A percentile compares a stretch with the other conserved stretches of the same genome.
phyloP scores from a whole-genome alignment of 1,140 invertebrate species.

The Oppia nitens region DNA sequence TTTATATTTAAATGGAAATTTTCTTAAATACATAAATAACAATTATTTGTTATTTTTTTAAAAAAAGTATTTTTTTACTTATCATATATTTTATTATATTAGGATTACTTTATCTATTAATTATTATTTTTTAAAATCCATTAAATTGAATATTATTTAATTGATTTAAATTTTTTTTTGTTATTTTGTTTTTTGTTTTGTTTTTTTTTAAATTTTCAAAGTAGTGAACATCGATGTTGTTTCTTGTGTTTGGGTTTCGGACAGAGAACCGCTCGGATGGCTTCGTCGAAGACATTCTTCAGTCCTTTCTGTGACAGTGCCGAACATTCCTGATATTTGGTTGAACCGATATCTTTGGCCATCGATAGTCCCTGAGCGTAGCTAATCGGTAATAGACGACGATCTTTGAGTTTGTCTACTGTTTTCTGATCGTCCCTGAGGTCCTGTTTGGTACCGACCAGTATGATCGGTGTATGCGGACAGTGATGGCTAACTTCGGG shows the following conservation, averaged over 20 bases:
- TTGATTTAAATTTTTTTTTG: too few relatives aligned
- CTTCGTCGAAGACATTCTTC: conserved; percentile 69
- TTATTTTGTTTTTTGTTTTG: too few relatives aligned
- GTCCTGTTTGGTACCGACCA: conserved; percentile 52
- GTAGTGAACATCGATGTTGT: conserved; percentile 6
- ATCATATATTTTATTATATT: too few relatives aligned
- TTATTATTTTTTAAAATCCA: too few relatives aligned
- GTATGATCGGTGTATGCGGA: conserved; percentile 41
- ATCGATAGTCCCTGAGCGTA: conserved; percentile 92
- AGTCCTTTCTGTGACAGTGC: conserved; percentile 96
- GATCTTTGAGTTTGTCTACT: conserved; percentile 90
- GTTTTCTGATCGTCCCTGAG: conserved; percentile 94
- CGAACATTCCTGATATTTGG: conserved; percentile 91
- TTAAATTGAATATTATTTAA: too few relatives aligned
- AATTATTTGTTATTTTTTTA: too few relatives aligned
- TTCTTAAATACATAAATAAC: too few relatives aligned
- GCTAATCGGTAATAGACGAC: conserved; percentile 89
- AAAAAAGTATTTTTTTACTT: too few relatives aligned
- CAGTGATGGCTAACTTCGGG: conserved; percentile 47
- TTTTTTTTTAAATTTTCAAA: too few relatives aligned
- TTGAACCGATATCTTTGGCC: conserved; percentile 95
- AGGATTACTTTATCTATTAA: too few relatives aligned
- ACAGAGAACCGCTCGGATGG: conserved; percentile 36
- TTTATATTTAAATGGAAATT: too few relatives aligned
- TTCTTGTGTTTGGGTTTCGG: conserved; percentile 14